A percentile compares a stretch with the other conserved stretches of the same genome.
Evolutionary conservation across 2,888 invertebrate genomes (phyloP).

Genomic region (Scaptomyza caliginosa): DNA sequence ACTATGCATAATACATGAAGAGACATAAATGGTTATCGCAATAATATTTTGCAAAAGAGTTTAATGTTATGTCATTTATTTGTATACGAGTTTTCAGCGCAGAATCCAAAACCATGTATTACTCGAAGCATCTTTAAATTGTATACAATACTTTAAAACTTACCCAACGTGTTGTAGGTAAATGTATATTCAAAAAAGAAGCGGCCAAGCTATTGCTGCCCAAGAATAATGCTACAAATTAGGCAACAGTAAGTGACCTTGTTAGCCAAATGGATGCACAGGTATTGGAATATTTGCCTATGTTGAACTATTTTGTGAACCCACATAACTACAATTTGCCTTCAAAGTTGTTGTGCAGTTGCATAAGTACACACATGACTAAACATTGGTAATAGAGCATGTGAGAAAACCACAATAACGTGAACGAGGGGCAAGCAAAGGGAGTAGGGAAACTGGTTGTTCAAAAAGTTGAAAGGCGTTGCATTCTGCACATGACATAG

Average conservation of each 20-base stretch:
- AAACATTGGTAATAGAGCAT: conserved; percentile 24
- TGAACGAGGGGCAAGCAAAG: conserved; percentile 1
- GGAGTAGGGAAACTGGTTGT: conserved; percentile 9
- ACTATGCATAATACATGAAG: conserved; percentile 1
- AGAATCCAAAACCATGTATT: not conserved
- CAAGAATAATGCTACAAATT: not conserved
- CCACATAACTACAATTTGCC: conserved; percentile 39
- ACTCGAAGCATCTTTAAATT: not conserved
- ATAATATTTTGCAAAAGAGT: not conserved
- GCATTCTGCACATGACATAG: conserved; percentile 27
- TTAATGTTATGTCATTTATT: not conserved
- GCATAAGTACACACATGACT: conserved; percentile 24
- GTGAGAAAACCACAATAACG: conserved; percentile 39
- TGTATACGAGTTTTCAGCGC: not conserved
- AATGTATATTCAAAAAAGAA: not conserved
- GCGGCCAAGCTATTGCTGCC: not conserved
- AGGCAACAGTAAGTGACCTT: not conserved
- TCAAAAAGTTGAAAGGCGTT: conserved; percentile 38
- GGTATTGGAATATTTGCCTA: not conserved
- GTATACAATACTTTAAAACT: too few relatives aligned
- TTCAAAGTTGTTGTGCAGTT: conserved; percentile 46
- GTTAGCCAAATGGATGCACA: not conserved
- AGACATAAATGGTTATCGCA: not conserved
- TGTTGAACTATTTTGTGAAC: not conserved
- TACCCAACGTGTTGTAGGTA: too few relatives aligned